Evolutionary conservation across 2,113 vertebrate genomes (phyloP).

Genomic region (Lichenostomus cassidix): DNA sequence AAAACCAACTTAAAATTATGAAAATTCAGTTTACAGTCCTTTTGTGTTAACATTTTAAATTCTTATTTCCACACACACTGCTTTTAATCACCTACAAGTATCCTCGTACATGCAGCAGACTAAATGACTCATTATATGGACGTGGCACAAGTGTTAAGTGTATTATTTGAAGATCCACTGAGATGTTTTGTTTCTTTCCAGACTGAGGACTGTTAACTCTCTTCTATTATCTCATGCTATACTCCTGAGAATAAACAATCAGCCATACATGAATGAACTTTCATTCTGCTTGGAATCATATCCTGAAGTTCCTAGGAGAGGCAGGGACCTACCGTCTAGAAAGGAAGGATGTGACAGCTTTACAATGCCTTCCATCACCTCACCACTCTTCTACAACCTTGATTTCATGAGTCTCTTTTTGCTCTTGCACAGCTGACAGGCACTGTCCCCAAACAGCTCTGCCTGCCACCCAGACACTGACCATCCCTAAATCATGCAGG

Average conservation of each 20-base stretch:
- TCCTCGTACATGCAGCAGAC: background rate
- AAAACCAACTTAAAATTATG: background rate
- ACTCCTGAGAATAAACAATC: background rate
- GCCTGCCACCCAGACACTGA: background rate
- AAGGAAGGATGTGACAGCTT: background rate
- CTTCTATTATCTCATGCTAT: background rate
- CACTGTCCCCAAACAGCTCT: background rate
- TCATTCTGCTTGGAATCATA: background rate
- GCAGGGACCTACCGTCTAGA: background rate
- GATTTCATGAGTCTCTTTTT: background rate
- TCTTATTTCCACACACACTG: background rate
- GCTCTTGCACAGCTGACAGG: background rate
- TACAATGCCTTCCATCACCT: background rate
- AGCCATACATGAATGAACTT: background rate
- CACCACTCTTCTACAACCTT: background rate
- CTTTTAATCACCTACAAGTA: background rate
- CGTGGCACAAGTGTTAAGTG: background rate
- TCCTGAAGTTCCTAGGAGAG: background rate
- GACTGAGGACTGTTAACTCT: background rate
- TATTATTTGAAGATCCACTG: background rate
- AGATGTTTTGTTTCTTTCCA: background rate
- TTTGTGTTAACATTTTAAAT: background rate
- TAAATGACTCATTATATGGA: background rate
- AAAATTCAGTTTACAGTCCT: background rate
- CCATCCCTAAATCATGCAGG: background rate